Conservation (phyloP, 1,140 invertebrate species). For the Euura lappo region DNA sequence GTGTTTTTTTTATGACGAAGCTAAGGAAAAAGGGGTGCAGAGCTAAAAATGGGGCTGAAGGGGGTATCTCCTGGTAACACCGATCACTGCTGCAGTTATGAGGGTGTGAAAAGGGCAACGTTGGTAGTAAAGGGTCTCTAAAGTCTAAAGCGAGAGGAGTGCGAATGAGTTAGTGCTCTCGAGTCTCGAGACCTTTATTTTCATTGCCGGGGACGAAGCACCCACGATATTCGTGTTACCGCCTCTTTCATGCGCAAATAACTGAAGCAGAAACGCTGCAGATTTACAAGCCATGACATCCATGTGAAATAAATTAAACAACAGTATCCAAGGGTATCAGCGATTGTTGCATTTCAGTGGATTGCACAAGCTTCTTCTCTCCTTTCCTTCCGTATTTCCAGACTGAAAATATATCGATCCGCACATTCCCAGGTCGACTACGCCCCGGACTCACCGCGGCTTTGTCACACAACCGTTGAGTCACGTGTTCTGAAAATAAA, state of each 20-base stretch:
- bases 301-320: too few relatives aligned
- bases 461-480: constrained; percentile 2
- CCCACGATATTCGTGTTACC: too few relatives aligned
- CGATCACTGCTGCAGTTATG: background rate
- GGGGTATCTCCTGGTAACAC: background rate
- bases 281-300: too few relatives aligned
- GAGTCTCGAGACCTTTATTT: background rate
- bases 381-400: background rate
- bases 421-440: background rate
- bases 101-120: background rate
- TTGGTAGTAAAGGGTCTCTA: background rate
- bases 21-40: too few relatives aligned
- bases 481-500: background rate
- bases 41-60: too few relatives aligned
- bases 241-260: too few relatives aligned
- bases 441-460: background rate
- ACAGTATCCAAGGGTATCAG: too few relatives aligned
- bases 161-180: background rate
- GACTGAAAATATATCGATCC: background rate
- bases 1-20: too few relatives aligned
- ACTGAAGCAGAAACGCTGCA: too few relatives aligned
- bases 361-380: background rate
- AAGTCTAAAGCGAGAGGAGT: background rate
- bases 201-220: too few relatives aligned
- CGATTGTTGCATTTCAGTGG: too few relatives aligned